These are phyloP conservation scores for Turritopsis rubra DNA, from an alignment of 30 jellyfish, hydroid and myxozoan species.

Conservation along the genomic window DNA sequence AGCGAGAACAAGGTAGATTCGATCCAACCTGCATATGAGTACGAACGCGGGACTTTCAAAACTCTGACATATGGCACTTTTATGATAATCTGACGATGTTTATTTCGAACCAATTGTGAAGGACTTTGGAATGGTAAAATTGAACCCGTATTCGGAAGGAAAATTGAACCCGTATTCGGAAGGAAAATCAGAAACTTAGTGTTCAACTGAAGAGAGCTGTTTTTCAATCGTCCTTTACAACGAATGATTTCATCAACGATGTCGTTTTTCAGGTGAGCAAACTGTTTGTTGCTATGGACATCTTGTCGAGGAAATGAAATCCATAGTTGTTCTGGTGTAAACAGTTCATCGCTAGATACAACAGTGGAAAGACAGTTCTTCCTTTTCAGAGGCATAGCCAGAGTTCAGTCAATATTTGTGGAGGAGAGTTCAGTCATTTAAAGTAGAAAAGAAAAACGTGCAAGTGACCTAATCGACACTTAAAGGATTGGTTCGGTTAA, in stretches of 20 bases:
- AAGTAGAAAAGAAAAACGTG: too few relatives aligned
- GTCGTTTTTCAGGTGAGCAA: not conserved
- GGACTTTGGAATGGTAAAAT: not conserved
- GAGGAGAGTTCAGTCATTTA: too few relatives aligned
- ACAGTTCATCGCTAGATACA: not conserved
- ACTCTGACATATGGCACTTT: not conserved
- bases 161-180: not conserved
- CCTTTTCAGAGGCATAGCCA: too few relatives aligned
- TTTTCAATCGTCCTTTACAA: not conserved
- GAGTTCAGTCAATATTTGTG: too few relatives aligned
- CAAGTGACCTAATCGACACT: too few relatives aligned
- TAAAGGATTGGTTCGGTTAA: too few relatives aligned
- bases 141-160: not conserved
- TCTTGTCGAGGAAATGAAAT: not conserved
- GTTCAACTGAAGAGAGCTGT: not conserved
- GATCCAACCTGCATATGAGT: not conserved
- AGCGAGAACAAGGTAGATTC: not conserved
- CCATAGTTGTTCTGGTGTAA: not conserved
- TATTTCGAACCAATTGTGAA: not conserved
- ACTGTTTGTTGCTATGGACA: not conserved
- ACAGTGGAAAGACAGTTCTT: not conserved
- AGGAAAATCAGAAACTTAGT: not conserved
- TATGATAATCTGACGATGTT: not conserved
- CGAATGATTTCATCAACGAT: not conserved
- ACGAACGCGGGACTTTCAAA: not conserved